A percentile compares a stretch with the other conserved stretches of the same genome.
Evolutionary conservation across 1,140 invertebrate genomes (phyloP).

Genomic region (Ceratina australensis): DNA sequence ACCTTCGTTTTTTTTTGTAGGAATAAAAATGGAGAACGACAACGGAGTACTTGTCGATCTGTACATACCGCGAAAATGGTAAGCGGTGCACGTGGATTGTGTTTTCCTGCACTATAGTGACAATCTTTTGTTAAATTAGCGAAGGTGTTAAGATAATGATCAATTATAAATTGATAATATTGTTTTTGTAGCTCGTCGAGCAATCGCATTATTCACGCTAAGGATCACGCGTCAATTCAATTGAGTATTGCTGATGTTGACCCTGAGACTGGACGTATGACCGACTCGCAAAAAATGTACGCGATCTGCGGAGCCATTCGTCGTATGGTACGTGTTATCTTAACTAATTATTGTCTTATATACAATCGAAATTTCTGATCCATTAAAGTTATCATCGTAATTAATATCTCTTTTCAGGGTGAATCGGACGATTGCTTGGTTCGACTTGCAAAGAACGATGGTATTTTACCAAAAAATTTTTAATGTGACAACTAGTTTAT

Average conservation of each 20-base stretch:
- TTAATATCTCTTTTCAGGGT: constrained; percentile 85
- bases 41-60: constrained; percentile 98
- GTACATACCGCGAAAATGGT: constrained; percentile 99
- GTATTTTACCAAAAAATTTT: constrained; percentile 90
- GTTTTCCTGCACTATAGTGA: not conserved
- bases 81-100: constrained; percentile 79
- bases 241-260: constrained; percentile 98
- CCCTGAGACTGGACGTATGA: constrained; percentile 94
- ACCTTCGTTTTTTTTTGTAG: constrained; percentile 44
- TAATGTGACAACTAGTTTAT: constrained; percentile 62
- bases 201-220: constrained; percentile 98
- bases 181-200: constrained; percentile 92
- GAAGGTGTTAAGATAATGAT: too few relatives aligned
- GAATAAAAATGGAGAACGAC: constrained; percentile 94
- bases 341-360: not conserved
- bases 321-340: constrained; percentile 87
- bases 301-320: constrained; percentile 98
- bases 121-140: not conserved
- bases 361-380: not conserved
- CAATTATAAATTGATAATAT: not conserved
- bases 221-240: constrained; percentile 99
- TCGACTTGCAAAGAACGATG: constrained; percentile 95
- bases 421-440: constrained; percentile 99
- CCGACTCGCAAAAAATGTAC: constrained; percentile 94
- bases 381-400: not conserved